Base-by-base conservation (phyloP, 2,113 vertebrate species). In the Synodontis membranacea region DNA sequence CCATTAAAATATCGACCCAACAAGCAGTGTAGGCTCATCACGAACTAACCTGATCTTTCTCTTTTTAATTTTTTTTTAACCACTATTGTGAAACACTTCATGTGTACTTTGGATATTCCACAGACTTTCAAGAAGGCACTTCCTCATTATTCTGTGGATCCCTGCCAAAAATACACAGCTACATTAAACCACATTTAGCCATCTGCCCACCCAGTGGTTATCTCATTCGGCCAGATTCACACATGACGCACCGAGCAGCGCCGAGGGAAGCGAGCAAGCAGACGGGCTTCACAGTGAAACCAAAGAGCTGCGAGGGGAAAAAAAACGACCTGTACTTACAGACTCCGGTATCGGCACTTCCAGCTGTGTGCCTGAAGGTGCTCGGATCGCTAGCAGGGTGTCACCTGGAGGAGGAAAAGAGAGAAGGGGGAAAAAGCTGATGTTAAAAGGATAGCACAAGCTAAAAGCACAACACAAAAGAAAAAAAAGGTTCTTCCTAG, bases 261-360 rank as follows among this genome's bases (percentile, higher is more conserved):
- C 21, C 2, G 60, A 42, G 11, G 8, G 19, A 48, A 6, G 3
- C 7, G 21, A 46, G 56, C 10, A 76, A 83, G 21, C 3, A 56
- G 44, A 44, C 19, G 39, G 5, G 44, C 31, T 6, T 78, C n/a
- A 78, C 39, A 66, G 9, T 15, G 15, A 66, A 78, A 88, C 21
- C 87, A 28, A 28, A 17, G 62, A 5, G 64, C 5, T 64, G 23
- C 11, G 31, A 74, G 25, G 28, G 1, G 11, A 58, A 54, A 54
- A 39, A 79, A 15, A 56, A 46, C 37, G 66, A 46, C 37, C 23
- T 28, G 6, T 2, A 94, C 95, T 94, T 93, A 99, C 98, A 94
- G 92, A 79, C 90, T 99, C 98, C 72, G 98, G 98, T 88, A 99
- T 94, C 34, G 98, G 98, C 86, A 99, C 98, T 89, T 99, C 98